Evolutionary conservation across 1,140 invertebrate species (phyloP).

Genomic region (Asobara japonica): DNA sequence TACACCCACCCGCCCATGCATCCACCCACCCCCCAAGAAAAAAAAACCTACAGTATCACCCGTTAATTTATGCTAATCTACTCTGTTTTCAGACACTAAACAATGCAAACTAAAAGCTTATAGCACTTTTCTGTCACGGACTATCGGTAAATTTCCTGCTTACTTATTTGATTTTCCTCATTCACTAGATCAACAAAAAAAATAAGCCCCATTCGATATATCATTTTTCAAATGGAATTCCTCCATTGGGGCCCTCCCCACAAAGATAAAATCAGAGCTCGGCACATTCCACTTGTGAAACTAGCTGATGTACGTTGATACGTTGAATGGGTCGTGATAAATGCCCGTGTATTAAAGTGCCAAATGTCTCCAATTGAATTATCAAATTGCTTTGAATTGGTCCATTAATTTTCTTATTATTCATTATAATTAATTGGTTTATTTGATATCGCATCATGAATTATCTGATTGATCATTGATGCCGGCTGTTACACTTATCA

Average conservation of each 20-base stretch:
- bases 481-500: neutral
- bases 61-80: neutral
- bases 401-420: slow-evolving; percentile 2
- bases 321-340: too few species aligned
- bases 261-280: neutral
- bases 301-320: neutral
- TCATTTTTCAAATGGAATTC: neutral
- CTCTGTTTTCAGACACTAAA: neutral
- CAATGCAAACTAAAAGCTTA: neutral
- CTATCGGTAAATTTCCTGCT: neutral
- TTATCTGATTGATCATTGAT: neutral
- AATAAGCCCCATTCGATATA: neutral
- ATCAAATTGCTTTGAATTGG: slow-evolving; percentile 28
- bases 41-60: too few species aligned
- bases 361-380: neutral
- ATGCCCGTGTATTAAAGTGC: neutral
- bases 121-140: neutral
- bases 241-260: neutral
- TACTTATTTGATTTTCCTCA: neutral
- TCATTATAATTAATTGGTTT: neutral
- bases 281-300: neutral
- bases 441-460: neutral
- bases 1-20: too few species aligned
- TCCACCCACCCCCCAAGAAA: too few species aligned
- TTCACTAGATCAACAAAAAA: neutral